Base-by-base conservation (phyloP, 2,113 vertebrate genomes). In the Lates calcarifer region DNA sequence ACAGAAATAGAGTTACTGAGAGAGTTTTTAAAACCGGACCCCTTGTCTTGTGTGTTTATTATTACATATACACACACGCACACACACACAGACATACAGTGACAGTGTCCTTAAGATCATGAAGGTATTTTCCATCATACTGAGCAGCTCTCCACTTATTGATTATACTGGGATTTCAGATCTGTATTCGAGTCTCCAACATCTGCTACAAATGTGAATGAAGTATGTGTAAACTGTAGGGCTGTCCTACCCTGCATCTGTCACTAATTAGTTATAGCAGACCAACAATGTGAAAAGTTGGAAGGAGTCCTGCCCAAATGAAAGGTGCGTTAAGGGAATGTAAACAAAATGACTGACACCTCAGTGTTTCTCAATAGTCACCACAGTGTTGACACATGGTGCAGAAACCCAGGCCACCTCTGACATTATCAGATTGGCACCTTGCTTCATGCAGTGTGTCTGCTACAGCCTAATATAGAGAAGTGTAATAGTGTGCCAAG, bases 1-100 rank as follows among this genome's bases (percentile, higher is more conserved):
- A 95, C 93, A 94, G 93, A 95, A 95, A 95, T 95, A 95, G 93
- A 94, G 93, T 95, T 95, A 94, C 94, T 95, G 94, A 95, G 88
- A 94, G 87, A 93, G 94, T 95, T 96, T 96, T 94, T 95, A 95
- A 94, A 96, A 95, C 91, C 89, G 75, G 87, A 90, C 65, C 28
- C 22, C 56, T 91, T 83, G 86, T 95, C 91, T 74, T 79, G 93
- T 95, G 92, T 94, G 26, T 92, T 94, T 10, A 83, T 94, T 10
- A 83, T 93, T 87, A 49, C 26, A 58, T n/a, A 37, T 20, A 5
- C 31, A 47, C 6, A 53, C 24, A 51, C 56, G 31, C 62, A 51
- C 17, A 58, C 28, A 39, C 24, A 26, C 9, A 67, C 17, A 76
- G 12, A 74, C 1, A 55, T 3, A 22, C 31, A n/a, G n/a, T n/a